Evolutionary conservation across 2,113 vertebrate species (phyloP).

Genomic region (Columba livia): DNA sequence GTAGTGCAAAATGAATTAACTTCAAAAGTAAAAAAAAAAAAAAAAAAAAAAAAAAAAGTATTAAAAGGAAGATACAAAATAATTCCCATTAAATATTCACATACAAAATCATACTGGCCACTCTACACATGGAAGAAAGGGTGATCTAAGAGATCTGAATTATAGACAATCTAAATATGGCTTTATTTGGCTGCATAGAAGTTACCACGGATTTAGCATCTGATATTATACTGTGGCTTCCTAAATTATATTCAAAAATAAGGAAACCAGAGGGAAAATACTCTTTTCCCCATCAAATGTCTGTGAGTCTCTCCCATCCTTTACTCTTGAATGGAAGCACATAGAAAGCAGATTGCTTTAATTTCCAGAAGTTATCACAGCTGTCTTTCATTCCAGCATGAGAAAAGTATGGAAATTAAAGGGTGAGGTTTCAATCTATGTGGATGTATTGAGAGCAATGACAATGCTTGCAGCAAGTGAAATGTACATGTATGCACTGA

Average conservation of each 20-base stretch:
- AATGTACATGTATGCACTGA: not conserved
- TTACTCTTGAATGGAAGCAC: not conserved
- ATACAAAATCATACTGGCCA: not conserved
- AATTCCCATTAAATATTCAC: not conserved
- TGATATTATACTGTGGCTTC: not conserved
- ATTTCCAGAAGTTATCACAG: not conserved
- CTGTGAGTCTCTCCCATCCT: not conserved
- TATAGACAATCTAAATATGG: rapidly evolving
- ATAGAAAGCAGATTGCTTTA: not conserved
- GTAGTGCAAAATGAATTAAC: not conserved
- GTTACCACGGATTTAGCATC: not conserved
- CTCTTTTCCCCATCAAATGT: not conserved
- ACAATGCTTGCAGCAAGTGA: not conserved
- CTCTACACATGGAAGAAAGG: not conserved
- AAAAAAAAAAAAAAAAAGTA: too few relatives aligned
- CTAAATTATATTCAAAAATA: not conserved
- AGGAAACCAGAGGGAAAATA: not conserved
- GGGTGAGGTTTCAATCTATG: not conserved
- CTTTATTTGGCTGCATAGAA: not conserved
- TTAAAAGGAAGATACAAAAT: not conserved
- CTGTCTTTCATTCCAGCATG: not conserved
- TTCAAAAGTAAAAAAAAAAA: not conserved
- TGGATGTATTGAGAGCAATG: not conserved
- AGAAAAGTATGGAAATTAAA: not conserved
- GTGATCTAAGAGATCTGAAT: not conserved